phyloP scores from a whole-genome alignment of 2,888 invertebrate species.

The Noctua comes region DNA sequence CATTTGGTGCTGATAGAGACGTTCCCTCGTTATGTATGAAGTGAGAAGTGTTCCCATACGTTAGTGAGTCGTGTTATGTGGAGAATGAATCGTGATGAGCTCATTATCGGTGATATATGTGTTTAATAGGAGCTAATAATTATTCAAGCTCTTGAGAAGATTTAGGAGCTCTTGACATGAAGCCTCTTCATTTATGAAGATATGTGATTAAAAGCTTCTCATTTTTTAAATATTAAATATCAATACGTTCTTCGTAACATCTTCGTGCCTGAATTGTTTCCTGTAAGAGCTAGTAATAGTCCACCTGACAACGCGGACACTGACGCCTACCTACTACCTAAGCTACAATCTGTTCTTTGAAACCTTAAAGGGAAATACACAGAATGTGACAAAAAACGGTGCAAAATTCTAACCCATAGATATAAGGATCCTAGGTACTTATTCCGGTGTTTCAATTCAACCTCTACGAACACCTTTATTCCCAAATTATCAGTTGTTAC shows the following conservation, averaged over 20 bases:
- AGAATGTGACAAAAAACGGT: background rate
- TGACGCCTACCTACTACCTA: too few relatives aligned
- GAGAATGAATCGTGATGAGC: conserved; percentile 3
- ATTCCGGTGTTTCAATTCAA: background rate
- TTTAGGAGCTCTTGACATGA: conserved; percentile 29
- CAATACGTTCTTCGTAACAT: background rate
- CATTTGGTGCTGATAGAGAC: conserved; percentile 25
- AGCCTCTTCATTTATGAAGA: conserved; percentile 17
- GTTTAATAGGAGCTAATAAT: conserved; percentile 16
- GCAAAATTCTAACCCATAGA: background rate
- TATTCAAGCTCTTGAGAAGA: conserved; percentile 33
- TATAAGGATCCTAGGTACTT: background rate
- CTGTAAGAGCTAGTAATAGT: background rate
- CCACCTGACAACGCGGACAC: background rate
- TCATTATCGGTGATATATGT: conserved; percentile 31
- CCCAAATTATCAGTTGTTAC: conserved; percentile 38
- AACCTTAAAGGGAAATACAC: background rate
- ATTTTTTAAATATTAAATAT: background rate
- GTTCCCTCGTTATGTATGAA: conserved; percentile 11
- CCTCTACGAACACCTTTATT: conserved; percentile 26
- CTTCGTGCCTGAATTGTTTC: background rate
- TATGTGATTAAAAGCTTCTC: background rate
- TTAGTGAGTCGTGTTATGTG: background rate
- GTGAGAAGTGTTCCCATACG: conserved; percentile 21
- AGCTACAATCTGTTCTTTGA: background rate